Evolutionary conservation across 92 coral and sea anemone species (phyloP).

Genomic region (Chrysogorgia sp.): DNA sequence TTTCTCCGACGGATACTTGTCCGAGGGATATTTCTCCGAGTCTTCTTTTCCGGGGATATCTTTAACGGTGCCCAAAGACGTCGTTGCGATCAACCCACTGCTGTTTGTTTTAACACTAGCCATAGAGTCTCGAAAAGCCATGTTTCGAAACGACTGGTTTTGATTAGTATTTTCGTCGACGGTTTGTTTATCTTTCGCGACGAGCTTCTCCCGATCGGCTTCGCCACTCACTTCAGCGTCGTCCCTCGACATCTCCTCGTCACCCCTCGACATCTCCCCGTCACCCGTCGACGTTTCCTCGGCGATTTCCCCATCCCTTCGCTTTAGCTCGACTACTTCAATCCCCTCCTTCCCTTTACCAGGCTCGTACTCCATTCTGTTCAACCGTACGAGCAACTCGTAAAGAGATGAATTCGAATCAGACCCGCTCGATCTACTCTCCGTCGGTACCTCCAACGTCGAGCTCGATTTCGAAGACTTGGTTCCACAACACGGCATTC

Average conservation of each 20-base stretch:
- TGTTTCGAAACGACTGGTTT: constrained; percentile 3
- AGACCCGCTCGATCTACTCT: constrained; percentile 22
- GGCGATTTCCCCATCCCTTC: not conserved
- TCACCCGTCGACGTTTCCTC: not conserved
- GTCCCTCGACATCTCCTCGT: not conserved
- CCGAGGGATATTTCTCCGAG: not conserved
- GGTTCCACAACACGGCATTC: not conserved
- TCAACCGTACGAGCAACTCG: constrained; percentile 26
- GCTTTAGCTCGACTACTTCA: not conserved
- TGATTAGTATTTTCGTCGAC: not conserved
- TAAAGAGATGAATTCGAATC: constrained; percentile 26
- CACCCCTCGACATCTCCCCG: too few relatives aligned
- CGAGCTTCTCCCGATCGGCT: constrained; percentile 58
- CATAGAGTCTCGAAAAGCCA: constrained; percentile 39
- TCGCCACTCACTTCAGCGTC: constrained; percentile 7
- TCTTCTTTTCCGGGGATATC: constrained; percentile 5
- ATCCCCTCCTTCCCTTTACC: not conserved
- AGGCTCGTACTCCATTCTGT: constrained; percentile 27
- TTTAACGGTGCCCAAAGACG: not conserved
- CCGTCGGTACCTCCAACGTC: not conserved
- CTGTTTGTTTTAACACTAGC: constrained; percentile 24
- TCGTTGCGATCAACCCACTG: not conserved
- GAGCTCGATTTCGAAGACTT: not conserved
- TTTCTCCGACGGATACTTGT: not conserved
- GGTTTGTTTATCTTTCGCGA: constrained; percentile 38